Conservation (phyloP, 92 coral and sea anemone species). For the Chrysogorgia sp. region DNA sequence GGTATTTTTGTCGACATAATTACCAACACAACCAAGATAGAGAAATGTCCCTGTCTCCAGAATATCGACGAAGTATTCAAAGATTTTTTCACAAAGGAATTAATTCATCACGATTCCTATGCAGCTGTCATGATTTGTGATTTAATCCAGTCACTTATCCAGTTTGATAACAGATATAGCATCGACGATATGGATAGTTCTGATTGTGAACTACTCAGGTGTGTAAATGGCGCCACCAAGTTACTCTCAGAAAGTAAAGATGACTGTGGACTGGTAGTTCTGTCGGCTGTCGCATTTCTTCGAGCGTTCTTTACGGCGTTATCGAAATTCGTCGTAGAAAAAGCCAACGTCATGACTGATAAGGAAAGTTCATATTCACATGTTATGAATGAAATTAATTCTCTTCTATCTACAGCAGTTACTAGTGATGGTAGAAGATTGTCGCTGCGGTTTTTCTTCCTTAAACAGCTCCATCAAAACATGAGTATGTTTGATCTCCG, state of each 20-base stretch:
- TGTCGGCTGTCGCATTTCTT: conserved; percentile 83
- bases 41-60: conserved; percentile 13
- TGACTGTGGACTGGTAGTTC: conserved; percentile 48
- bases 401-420: conserved; percentile 39
- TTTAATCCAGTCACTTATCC: conserved; percentile 68
- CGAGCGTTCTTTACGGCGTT: conserved; percentile 71
- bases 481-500: conserved; percentile 65
- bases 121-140: conserved; percentile 92
- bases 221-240: conserved; percentile 66
- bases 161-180: conserved; percentile 35
- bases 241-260: conserved; percentile 43
- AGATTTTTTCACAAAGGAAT: conserved; percentile 66
- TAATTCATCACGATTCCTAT: conserved; percentile 65
- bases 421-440: conserved; percentile 38
- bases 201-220: conserved; percentile 57
- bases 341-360: conserved; percentile 29
- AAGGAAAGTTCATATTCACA: conserved; percentile 52
- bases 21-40: conserved; percentile 7
- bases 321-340: conserved; percentile 54
- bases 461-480: conserved; percentile 72
- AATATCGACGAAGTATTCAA: conserved; percentile 44
- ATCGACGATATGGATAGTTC: conserved; percentile 71
- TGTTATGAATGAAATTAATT: conserved; percentile 70
- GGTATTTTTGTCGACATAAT: conserved; percentile 69
- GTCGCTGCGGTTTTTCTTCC: conserved; percentile 57